Evolutionary conservation across 2,113 vertebrate genomes (phyloP).

Genomic region (Cariama cristata): DNA sequence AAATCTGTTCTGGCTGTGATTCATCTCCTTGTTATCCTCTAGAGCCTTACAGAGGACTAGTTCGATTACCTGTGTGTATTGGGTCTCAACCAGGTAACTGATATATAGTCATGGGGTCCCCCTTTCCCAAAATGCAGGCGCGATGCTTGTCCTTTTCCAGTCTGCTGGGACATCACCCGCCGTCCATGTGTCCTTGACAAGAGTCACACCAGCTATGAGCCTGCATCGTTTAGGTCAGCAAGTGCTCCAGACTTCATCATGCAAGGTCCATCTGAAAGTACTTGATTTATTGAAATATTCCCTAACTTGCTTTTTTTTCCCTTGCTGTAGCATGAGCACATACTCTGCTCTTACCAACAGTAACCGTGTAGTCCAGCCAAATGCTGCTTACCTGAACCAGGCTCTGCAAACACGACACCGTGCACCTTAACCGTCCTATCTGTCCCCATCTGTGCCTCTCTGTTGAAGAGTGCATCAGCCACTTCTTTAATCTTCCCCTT

Average conservation of each 20-base stretch:
- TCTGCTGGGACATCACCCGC: background rate
- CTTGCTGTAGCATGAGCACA: background rate
- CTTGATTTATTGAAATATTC: background rate
- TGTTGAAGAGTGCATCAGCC: background rate
- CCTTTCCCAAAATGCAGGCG: background rate
- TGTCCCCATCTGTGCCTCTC: background rate
- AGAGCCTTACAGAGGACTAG: background rate
- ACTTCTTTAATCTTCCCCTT: background rate
- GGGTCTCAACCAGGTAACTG: background rate
- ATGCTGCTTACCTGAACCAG: background rate
- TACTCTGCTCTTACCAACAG: background rate
- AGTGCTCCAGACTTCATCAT: background rate
- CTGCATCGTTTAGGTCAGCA: background rate
- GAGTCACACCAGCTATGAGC: background rate
- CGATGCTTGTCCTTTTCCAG: background rate
- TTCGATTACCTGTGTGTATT: background rate
- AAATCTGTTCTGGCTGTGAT: background rate
- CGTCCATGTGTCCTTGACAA: background rate
- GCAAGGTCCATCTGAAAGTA: background rate
- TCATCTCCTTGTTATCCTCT: background rate
- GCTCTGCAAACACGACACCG: no score
- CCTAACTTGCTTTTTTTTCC: background rate
- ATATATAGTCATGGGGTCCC: background rate
- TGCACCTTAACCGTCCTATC: background rate
- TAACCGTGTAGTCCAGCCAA: background rate